phyloP scores from a whole-genome alignment of 2,113 vertebrate species.

The Donacobius atricapilla region DNA sequence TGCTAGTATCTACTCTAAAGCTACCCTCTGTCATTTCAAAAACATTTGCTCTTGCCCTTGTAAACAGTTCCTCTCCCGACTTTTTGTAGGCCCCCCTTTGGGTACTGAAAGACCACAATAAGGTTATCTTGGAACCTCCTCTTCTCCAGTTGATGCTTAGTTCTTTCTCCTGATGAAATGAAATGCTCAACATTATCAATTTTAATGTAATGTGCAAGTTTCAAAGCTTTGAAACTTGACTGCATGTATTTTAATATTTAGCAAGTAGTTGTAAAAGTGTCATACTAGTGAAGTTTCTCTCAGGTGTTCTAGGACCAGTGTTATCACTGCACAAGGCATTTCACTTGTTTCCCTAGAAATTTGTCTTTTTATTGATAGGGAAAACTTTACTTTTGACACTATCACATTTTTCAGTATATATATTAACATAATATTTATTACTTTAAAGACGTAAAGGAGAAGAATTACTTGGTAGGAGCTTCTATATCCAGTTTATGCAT shows the following conservation, averaged over 20 bases:
- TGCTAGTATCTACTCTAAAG: neutral
- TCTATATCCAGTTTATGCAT: neutral
- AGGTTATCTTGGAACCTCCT: fast-evolving
- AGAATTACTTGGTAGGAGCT: neutral
- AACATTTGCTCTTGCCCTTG: too few relatives aligned
- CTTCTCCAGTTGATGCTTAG: neutral
- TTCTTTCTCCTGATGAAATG: neutral
- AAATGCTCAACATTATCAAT: neutral
- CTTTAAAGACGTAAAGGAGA: neutral
- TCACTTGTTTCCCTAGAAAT: neutral
- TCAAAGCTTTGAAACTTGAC: neutral
- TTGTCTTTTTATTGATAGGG: neutral
- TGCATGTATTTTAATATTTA: neutral
- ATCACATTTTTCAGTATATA: neutral
- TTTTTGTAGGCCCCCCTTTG: neutral
- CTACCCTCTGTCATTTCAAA: neutral
- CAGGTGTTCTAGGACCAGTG: neutral
- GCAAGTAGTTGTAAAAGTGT: neutral
- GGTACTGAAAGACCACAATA: neutral
- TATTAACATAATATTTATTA: neutral
- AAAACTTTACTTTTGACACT: neutral
- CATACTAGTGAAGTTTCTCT: neutral
- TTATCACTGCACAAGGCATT: neutral
- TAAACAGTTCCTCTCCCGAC: neutral
- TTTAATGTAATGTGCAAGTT: neutral